Evolutionary conservation across 2,888 invertebrate genomes (phyloP), one percentile per base, ranked within the genome.

Genomic region (Thumatha senex): DNA sequence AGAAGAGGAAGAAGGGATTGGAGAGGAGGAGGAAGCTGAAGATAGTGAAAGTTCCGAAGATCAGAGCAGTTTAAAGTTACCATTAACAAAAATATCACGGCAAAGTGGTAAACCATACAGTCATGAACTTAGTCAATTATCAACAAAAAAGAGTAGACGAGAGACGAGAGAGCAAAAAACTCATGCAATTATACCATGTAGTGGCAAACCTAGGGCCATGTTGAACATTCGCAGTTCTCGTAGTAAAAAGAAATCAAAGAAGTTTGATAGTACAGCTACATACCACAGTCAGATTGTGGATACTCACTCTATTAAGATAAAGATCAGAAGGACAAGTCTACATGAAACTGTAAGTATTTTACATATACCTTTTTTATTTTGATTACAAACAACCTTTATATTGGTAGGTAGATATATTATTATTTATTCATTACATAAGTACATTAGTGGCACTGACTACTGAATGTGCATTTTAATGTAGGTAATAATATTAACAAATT

Each of bases 241-340:
- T 73, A 89, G 84, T 75, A 91, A 90, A 84, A 90, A 89, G 80
- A 89, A 91, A 70, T 86, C 86, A 5, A 89, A 87, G 76, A 89
- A 88, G 74, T 77, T 78, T 66, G 87, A 87, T 55, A 71, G 75
- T 67, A 76, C 78, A 56, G 73, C 90, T 65, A 93, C 92, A 65
- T 94, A 93, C 82, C 92, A 90, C 64, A 93, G 93, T 77, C 93
- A 93, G 82, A 93, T 94, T 67, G 93, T 94, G 64, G 94, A 94
- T 72, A 93, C 93, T 58, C 85, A 84, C 74, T 94, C 94, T 54
- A 94, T 95, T 72, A 95, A 95, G 81, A 93, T 95, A 72, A 93
- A 94, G 73, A 95, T 95, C 68, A 93, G 93, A 78, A 95, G 94
- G 83, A 94, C 94, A 71, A 89, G 80, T 72, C 65, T 78, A 62